Conservation (phyloP, 1,140 invertebrate genomes). For the Drosophila varians region DNA sequence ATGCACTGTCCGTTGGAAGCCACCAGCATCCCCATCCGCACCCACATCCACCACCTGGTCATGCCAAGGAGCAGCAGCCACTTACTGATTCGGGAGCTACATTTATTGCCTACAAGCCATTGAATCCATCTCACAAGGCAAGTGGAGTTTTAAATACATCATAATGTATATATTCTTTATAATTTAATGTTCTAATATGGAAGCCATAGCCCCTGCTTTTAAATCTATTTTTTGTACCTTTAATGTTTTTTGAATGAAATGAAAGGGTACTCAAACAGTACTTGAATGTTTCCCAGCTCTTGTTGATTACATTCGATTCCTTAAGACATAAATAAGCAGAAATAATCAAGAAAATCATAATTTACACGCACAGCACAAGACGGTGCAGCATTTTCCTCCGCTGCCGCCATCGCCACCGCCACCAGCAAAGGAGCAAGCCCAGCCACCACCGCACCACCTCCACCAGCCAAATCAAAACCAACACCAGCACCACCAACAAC, state of each 20-base stretch:
- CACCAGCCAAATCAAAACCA: slow-evolving; percentile 30
- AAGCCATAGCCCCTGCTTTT: too few species aligned
- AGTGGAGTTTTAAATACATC: slow-evolving; percentile 15
- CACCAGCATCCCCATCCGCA: slow-evolving; percentile 25
- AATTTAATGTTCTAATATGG: neutral
- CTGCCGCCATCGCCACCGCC: slow-evolving; percentile 47
- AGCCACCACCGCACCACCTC: slow-evolving; percentile 24
- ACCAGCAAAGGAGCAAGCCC: slow-evolving; percentile 25
- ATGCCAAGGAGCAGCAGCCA: slow-evolving; percentile 47
- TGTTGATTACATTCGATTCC: slow-evolving; percentile 25
- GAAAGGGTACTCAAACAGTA: slow-evolving; percentile 3
- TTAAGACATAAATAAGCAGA: slow-evolving; percentile 58
- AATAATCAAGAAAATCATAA: slow-evolving; percentile 72
- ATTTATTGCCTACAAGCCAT: slow-evolving; percentile 76
- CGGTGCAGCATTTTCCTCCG: slow-evolving; percentile 78
- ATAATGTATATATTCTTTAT: neutral
- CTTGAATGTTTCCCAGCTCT: neutral
- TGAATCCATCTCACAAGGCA: slow-evolving; percentile 67
- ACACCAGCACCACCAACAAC: slow-evolving; percentile 28
- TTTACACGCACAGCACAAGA: slow-evolving; percentile 74
- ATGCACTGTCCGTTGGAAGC: slow-evolving; percentile 47
- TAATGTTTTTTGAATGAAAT: neutral
- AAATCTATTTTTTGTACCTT: neutral
- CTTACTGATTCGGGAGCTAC: slow-evolving; percentile 50
- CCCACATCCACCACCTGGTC: slow-evolving; percentile 46